Base-by-base conservation (phyloP, 2,113 vertebrate species). In the Eubucco bourcierii region DNA sequence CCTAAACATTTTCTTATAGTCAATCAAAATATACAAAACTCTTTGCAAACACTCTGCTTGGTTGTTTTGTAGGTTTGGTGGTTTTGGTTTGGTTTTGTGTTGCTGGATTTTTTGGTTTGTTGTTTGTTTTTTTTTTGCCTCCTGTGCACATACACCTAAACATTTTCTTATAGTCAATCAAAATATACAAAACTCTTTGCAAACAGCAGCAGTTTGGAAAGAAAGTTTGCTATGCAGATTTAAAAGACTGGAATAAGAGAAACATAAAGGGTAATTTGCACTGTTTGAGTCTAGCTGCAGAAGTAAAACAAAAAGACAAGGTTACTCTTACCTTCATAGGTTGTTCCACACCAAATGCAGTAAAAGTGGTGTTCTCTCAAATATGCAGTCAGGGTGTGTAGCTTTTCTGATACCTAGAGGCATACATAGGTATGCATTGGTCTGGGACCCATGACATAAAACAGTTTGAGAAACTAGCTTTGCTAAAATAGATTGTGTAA, bases 271-370 rank as follows among this genome's bases (percentile, higher is more conserved):
- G 37, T 27, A 12, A 25, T 37, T 23, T 56, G 25, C 58, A 61
- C 15, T 59, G 5, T 34, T 65, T n/a, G 16, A 70, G 23, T 58
- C 24, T 25, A 79, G 18, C 29, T 84, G 59, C 41, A 23, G 25
- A 74, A 85, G n/a, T 28, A 63, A 60, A 88, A 37, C 24, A 75
- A 2, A 55, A 39, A 39, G 31, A 56, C 15, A 11, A 50, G 12
- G 31, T 77, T 90, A 67, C n/a, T 92, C 97, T 95, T 96, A 99
- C 99, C 99, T 96, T 99, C 98, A 88, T 98, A 99, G 10, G 98
- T 97, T 39, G 98, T 99, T 88, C 99, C 99, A 97, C 99, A 99
- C 99, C 99, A 99, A 90, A 99, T 98, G 96, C 99, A 99, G 72
- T 99, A 99, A 23, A 98, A 97, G 96, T 99, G 98, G 56, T 98